These are phyloP conservation scores for Amblyornis subalaris DNA, from an alignment of 2,113 vertebrate species.

Conservation along the genomic window DNA sequence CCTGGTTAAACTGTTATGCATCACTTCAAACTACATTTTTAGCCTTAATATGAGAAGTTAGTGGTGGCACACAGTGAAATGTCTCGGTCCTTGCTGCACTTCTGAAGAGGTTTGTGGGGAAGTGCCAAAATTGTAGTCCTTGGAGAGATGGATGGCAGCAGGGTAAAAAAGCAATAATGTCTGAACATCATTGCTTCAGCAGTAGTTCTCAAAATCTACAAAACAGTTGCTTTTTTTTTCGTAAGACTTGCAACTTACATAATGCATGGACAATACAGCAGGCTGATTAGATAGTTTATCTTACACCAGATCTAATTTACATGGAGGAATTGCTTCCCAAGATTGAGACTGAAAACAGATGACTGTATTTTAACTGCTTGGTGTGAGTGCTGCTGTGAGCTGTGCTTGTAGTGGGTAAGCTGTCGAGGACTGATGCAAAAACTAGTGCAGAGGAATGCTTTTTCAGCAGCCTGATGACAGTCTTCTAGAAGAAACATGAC, in stretches of 20 bases:
- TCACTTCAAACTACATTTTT: background rate
- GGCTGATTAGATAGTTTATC: conserved; percentile 24
- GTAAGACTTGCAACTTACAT: background rate
- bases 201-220: background rate
- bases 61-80: background rate
- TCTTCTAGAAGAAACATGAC: conserved; percentile 12
- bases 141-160: background rate
- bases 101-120: background rate
- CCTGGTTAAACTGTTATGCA: background rate
- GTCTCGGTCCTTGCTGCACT: background rate
- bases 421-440: background rate
- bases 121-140: background rate
- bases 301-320: conserved; percentile 35
- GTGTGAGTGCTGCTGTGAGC: background rate
- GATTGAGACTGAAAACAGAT: background rate
- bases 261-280: background rate
- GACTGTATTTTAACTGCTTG: background rate
- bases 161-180: background rate
- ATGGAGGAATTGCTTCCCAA: background rate
- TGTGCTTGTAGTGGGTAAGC: background rate
- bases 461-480: background rate
- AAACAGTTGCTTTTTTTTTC: background rate
- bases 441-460: conserved; percentile 4
- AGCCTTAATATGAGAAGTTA: background rate
- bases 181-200: background rate